Conservation (phyloP, 2,888 invertebrate genomes). For the Lasioglossum oenotherae region DNA sequence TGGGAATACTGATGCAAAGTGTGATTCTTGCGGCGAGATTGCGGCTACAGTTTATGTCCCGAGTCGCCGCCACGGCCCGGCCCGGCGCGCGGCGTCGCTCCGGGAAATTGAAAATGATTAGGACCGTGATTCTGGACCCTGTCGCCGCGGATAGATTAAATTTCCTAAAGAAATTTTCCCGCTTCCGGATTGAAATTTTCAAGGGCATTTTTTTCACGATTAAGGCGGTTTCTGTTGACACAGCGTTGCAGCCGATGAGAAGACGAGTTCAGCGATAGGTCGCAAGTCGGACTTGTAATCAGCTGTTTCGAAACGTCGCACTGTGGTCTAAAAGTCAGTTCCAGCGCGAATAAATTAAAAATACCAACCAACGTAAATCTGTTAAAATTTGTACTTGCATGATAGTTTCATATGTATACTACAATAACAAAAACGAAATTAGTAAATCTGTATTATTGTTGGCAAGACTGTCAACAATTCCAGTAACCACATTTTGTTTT, state of each 20-base stretch:
- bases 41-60: constrained; percentile 7
- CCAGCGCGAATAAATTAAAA: too few relatives aligned
- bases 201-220: neutral
- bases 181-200: neutral
- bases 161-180: neutral
- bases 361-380: too few relatives aligned
- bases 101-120: constrained; percentile 7
- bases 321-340: too few relatives aligned
- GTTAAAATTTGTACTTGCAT: too few relatives aligned
- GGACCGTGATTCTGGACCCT: neutral
- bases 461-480: too few relatives aligned
- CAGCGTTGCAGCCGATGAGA: neutral
- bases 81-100: neutral
- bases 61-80: neutral
- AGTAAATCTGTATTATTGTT: too few relatives aligned
- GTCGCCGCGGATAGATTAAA: neutral
- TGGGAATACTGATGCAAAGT: constrained; percentile 10
- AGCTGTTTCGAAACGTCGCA: neutral
- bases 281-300: neutral
- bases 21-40: constrained; percentile 17
- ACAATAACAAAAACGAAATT: too few relatives aligned
- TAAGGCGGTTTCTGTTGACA: neutral
- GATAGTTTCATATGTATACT: too few relatives aligned
- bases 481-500: too few relatives aligned
- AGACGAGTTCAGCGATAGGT: neutral